These are phyloP conservation scores for Struthio camelus DNA, from an alignment of 2,113 vertebrate species.

Conservation along the genomic window DNA sequence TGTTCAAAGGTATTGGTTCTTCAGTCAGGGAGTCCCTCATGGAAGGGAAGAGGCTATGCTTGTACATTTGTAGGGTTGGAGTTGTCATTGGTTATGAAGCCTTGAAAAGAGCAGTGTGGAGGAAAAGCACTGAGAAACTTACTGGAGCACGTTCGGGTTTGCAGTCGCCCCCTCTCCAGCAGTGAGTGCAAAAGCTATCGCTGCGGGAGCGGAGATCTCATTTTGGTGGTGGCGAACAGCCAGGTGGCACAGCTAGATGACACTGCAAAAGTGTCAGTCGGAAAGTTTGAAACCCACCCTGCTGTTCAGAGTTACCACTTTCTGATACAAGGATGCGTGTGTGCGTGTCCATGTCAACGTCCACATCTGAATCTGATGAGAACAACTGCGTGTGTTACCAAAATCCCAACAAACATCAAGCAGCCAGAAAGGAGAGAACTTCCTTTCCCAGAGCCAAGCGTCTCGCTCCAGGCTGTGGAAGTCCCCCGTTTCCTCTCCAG, in stretches of 20 bases:
- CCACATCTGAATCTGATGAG: background rate
- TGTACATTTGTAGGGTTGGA: background rate
- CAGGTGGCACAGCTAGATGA: background rate
- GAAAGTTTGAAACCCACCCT: background rate
- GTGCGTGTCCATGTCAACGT: background rate
- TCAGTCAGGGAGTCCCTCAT: background rate
- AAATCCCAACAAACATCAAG: constrained; percentile 21
- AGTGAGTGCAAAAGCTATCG: background rate
- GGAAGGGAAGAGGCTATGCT: background rate
- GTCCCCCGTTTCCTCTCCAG: background rate
- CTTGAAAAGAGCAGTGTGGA: background rate
- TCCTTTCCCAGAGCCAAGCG: background rate
- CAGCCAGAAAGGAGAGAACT: background rate
- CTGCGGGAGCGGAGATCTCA: accelerated
- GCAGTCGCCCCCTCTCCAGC: background rate
- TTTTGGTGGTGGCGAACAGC: background rate
- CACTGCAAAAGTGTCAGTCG: background rate
- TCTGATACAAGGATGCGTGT: accelerated
- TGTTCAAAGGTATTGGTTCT: background rate
- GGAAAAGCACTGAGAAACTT: background rate
- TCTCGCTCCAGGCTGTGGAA: background rate
- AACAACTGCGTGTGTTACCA: background rate
- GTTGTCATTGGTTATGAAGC: background rate
- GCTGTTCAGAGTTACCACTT: background rate
- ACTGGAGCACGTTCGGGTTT: background rate